Base-by-base conservation (phyloP, 2,888 invertebrate species). In the Trisateles emortualis region DNA sequence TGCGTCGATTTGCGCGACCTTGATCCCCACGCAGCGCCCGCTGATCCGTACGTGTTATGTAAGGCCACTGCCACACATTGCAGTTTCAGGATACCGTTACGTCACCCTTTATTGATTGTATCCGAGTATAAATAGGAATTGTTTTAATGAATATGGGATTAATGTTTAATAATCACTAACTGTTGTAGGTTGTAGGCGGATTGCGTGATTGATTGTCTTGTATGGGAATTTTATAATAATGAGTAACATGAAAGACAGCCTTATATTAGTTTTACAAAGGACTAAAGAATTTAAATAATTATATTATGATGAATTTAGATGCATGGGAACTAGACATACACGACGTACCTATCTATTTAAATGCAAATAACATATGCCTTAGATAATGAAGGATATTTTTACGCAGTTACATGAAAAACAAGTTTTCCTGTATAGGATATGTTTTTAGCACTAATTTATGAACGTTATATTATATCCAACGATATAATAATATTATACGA, bases 21-120 rank as follows among this genome's bases (percentile, higher is more conserved):
- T 92, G 92, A 90, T 91, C 91, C 86, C 87, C 90, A 88, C 91
- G 88, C 89, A 84, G 79, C 74, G 76, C 78, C 74, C 80, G 76
- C 76, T 72, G 76, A 78, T 76, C 75, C 72, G 88, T 88, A 88
- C 88, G 90, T 89, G 90, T 86, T 86, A 73, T 72, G 65, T 86
- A 83, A 87, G 78, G 85, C 79, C 65, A 74, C 60, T 67, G 77
- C 63, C 78, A 88, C 86, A 87, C 72, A 49, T 47, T 74, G 74
- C 71, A 66, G 61, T 71, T 68, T 61, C 57, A 78, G 68, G 65
- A 70, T 49, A 49, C 46, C 42, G 43, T 64, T 59, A 60, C 55
- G 57, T 70, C 54, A 68, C 26, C 44, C 39, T n/a, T 51, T 63
- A 70, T 53, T 55, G 54, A 56, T 53, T 45, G 29, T 42, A 49